Evolutionary conservation across 1,140 invertebrate species (phyloP).

Genomic region (Drosophila sp.): DNA sequence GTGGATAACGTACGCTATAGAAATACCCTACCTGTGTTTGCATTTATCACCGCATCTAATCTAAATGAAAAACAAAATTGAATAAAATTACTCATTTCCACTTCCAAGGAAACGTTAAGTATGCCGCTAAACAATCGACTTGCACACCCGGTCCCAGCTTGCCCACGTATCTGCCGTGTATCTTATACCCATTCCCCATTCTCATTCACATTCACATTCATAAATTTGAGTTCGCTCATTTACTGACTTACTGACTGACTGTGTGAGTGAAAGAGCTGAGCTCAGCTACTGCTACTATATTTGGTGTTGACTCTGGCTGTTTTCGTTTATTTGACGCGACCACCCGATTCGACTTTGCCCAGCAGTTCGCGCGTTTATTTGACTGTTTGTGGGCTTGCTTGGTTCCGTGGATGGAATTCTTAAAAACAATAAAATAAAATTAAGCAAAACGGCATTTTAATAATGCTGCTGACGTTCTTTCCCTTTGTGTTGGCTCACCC

Average conservation of each 20-base stretch:
- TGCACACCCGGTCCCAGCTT: slow-evolving; percentile 40
- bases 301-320: slow-evolving; percentile 27
- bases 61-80: slow-evolving; percentile 75
- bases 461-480: slow-evolving; percentile 62
- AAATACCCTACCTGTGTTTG: slow-evolving; percentile 33
- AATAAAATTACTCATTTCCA: slow-evolving; percentile 81
- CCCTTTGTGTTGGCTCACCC: slow-evolving; percentile 4
- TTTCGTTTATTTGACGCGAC: slow-evolving; percentile 45
- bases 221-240: slow-evolving; percentile 76
- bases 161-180: slow-evolving; percentile 64
- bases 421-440: slow-evolving; percentile 81
- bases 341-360: slow-evolving; percentile 56
- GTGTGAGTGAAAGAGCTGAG: slow-evolving; percentile 62
- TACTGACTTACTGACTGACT: slow-evolving; percentile 25
- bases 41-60: slow-evolving; percentile 69
- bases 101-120: slow-evolving; percentile 76
- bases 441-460: slow-evolving; percentile 82
- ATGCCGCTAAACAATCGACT: slow-evolving; percentile 49
- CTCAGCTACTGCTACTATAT: slow-evolving; percentile 44
- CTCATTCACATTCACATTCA: slow-evolving; percentile 66
- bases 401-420: slow-evolving; percentile 70
- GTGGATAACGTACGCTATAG: slow-evolving; percentile 28
- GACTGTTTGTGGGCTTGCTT: slow-evolving; percentile 49
- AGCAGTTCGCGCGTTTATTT: slow-evolving; percentile 55
- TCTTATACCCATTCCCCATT: slow-evolving; percentile 41